Evolutionary conservation across 2,113 vertebrate genomes (phyloP).

Genomic region (Anthoscopus minutus): DNA sequence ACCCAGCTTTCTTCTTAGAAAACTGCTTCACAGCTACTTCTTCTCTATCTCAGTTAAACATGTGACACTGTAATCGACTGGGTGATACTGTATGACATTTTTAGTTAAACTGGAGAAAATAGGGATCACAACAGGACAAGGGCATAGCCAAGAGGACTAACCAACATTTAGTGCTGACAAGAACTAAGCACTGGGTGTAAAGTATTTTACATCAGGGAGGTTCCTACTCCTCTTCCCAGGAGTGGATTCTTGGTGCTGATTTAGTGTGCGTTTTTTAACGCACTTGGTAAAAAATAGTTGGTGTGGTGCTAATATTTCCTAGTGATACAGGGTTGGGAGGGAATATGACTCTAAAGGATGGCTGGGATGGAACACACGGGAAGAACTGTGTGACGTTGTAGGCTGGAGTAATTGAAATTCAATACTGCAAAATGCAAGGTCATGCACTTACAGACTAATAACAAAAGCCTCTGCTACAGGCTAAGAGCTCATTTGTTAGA

Average conservation of each 20-base stretch:
- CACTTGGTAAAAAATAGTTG: background rate
- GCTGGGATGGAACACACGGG: background rate
- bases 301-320: background rate
- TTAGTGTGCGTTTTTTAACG: background rate
- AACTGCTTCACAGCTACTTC: background rate
- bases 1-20: background rate
- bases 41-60: background rate
- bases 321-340: background rate
- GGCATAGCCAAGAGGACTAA: background rate
- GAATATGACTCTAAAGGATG: slow-evolving; percentile 10
- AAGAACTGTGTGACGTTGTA: background rate
- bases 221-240: background rate
- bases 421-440: slow-evolving; percentile 47
- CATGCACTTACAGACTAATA: background rate
- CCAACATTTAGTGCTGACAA: background rate
- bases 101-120: background rate
- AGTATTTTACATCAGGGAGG: background rate
- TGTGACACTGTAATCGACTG: background rate
- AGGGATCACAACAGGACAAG: background rate
- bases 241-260: background rate
- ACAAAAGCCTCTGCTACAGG: slow-evolving; percentile 7
- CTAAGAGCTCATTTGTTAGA: slow-evolving; percentile 29
- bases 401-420: slow-evolving; percentile 50
- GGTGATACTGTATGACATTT: background rate
- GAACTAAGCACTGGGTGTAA: background rate